These are phyloP conservation scores for Spondyliosoma cantharus DNA, from an alignment of 2,797 vertebrate species.

Conservation along the genomic window DNA sequence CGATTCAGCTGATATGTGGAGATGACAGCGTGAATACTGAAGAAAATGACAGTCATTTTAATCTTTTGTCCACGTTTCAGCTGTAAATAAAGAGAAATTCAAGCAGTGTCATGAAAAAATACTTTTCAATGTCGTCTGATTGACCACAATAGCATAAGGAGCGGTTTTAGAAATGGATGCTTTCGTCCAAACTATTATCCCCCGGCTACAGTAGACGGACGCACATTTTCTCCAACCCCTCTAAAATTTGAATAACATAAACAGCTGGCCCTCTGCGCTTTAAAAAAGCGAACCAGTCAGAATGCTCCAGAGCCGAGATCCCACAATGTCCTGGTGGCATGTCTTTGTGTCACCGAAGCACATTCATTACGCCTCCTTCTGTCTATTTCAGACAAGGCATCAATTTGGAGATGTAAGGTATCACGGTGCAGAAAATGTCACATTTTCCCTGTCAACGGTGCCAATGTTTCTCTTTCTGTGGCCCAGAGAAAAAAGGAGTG, in stretches of 20 bases:
- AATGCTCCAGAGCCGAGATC: slow-evolving; percentile 42
- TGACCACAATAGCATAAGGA: slow-evolving; percentile 65
- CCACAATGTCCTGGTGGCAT: slow-evolving; percentile 59
- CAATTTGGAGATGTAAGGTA: slow-evolving; percentile 90
- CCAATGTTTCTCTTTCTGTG: slow-evolving; percentile 85
- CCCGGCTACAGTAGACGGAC: slow-evolving; percentile 25
- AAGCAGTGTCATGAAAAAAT: slow-evolving; percentile 50
- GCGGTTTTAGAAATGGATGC: slow-evolving; percentile 51
- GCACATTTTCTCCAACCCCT: slow-evolving; percentile 46
- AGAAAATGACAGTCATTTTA: slow-evolving; percentile 64
- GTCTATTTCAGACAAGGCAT: slow-evolving; percentile 86
- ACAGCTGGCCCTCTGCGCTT: slow-evolving; percentile 63
- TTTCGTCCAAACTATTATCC: slow-evolving; percentile 53
- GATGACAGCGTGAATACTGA: slow-evolving; percentile 54
- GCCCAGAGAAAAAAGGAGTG: slow-evolving; percentile 84
- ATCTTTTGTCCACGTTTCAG: slow-evolving; percentile 66
- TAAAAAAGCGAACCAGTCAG: slow-evolving; percentile 67
- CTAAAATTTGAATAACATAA: slow-evolving; percentile 74
- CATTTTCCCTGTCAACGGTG: slow-evolving; percentile 84
- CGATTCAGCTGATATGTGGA: slow-evolving; percentile 43
- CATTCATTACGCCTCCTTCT: slow-evolving; percentile 85
- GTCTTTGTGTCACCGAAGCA: slow-evolving; percentile 76
- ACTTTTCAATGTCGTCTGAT: slow-evolving; percentile 47
- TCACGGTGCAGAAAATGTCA: slow-evolving; percentile 90
- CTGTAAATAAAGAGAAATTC: slow-evolving; percentile 45